A percentile compares a stretch with the other conserved stretches of the same genome.
Evolutionary conservation across 2,113 vertebrate species (phyloP).

Genomic region (Crotophaga sulcirostris): DNA sequence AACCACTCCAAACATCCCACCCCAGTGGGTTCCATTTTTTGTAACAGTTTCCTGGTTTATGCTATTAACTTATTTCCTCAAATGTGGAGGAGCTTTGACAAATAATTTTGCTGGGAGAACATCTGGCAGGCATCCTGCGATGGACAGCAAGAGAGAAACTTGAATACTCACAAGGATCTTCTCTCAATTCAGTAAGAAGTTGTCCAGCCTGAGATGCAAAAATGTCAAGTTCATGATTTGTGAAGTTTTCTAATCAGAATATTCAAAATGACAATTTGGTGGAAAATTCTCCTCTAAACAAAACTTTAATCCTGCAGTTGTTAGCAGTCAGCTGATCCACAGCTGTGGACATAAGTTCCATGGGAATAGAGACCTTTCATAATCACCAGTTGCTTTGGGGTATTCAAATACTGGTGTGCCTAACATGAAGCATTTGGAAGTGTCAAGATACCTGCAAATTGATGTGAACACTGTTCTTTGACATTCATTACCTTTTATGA

Average conservation of each 20-base stretch:
- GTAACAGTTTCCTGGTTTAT: not conserved
- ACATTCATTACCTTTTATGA: not conserved
- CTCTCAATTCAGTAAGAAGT: not conserved
- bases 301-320: not conserved
- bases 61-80: not conserved
- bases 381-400: not conserved
- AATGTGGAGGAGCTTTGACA: not conserved
- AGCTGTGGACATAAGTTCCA: not conserved
- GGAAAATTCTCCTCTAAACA: not conserved
- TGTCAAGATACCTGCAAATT: not conserved
- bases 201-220: not conserved
- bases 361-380: not conserved
- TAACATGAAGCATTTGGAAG: not conserved
- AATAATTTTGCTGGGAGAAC: not conserved
- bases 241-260: not conserved
- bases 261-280: not conserved
- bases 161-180: not conserved
- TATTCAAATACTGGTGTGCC: not conserved
- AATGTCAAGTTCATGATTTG: not conserved
- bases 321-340: not conserved
- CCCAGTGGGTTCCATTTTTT: constrained; percentile 8
- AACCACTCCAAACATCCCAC: not conserved
- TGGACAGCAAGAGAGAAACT: not conserved
- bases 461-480: not conserved
- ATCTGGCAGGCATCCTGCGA: not conserved